phyloP scores from a whole-genome alignment of 2,888 invertebrate species.

The Saturnia japonica region DNA sequence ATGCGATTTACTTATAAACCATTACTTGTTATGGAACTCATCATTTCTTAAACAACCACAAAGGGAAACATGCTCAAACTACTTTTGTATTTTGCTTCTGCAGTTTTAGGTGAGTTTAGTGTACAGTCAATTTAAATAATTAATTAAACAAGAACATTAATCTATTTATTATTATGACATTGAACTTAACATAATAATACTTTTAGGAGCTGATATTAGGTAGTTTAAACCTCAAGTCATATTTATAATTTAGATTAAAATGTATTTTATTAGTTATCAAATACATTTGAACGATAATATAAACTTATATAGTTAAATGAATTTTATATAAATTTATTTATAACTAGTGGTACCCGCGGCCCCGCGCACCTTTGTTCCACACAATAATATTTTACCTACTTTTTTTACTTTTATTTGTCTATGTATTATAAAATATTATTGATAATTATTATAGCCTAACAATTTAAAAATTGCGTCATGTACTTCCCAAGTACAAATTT shows the following conservation, averaged over 20 bases:
- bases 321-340: too few species aligned
- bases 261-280: neutral
- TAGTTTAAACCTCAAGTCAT: neutral
- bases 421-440: too few species aligned
- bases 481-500: too few species aligned
- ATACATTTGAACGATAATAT: too few species aligned
- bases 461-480: too few species aligned
- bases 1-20: slow-evolving; percentile 9
- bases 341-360: too few species aligned
- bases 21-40: slow-evolving; percentile 8
- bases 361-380: too few species aligned
- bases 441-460: too few species aligned
- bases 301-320: too few species aligned
- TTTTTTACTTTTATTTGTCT: too few species aligned
- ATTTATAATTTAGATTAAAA: neutral
- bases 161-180: neutral
- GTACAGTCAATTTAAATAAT: neutral
- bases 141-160: neutral
- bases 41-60: neutral
- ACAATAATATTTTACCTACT: too few species aligned
- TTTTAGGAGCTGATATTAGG: neutral
- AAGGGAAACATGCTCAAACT: neutral
- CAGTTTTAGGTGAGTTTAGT: neutral
- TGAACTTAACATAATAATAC: too few species aligned
- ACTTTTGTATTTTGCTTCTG: slow-evolving; percentile 1